Percentiles rank a stretch among this genome's conserved stretches.
Conservation (phyloP, 2,797 vertebrate species). For the Lutjanus argentimaculatus region DNA sequence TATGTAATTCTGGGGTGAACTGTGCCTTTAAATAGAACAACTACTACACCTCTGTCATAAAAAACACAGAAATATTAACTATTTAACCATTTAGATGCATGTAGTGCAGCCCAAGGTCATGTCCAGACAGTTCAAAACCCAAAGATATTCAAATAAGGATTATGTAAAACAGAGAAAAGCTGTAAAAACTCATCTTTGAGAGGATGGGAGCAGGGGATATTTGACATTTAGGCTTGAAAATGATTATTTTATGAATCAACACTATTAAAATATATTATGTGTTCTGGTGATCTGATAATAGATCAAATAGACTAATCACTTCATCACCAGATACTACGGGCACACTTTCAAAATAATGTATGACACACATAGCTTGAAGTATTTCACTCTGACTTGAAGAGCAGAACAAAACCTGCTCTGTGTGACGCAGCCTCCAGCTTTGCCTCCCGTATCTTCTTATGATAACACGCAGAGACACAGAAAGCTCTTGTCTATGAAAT, state of each 20-base stretch:
- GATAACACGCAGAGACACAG: conserved; percentile 72
- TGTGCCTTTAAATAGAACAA: no score
- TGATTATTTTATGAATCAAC: neutral
- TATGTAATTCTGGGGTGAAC: no score
- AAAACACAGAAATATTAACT: no score
- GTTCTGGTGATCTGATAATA: neutral
- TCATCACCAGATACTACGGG: neutral
- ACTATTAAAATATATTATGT: neutral
- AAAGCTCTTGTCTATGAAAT: conserved; percentile 68
- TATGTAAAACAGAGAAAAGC: neutral
- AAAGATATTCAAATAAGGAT: neutral
- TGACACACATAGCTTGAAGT: neutral
- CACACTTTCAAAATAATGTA: neutral
- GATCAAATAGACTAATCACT: neutral
- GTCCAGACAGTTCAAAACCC: neutral
- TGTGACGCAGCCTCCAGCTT: conserved; percentile 57
- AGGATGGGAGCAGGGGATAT: neutral
- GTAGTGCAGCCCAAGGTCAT: neutral
- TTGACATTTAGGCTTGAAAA: neutral
- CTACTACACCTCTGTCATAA: no score
- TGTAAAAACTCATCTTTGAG: neutral
- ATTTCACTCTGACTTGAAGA: conserved; percentile 10
- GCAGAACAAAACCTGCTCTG: conserved; percentile 66
- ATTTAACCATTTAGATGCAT: no score
- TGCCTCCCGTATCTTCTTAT: conserved; percentile 67